A percentile compares a stretch with the other conserved stretches of the same genome.
These are phyloP conservation scores for Hymenopus coronatus DNA, from an alignment of 2,888 invertebrate genomes.

Conservation along the genomic window DNA sequence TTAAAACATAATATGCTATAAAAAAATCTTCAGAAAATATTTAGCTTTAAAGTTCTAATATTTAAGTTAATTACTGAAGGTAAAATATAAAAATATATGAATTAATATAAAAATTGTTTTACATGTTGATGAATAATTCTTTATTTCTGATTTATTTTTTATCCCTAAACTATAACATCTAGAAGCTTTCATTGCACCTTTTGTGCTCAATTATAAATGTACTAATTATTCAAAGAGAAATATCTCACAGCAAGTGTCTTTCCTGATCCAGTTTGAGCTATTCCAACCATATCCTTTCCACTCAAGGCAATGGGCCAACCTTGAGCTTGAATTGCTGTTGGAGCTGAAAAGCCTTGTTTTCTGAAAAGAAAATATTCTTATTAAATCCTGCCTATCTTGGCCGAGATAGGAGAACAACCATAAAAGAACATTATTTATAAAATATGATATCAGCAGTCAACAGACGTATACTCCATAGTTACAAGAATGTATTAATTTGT, in stretches of 20 bases:
- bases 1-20: no score
- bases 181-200: neutral
- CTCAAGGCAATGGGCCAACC: slow-evolving; percentile 95
- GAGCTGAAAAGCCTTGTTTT: slow-evolving; percentile 49
- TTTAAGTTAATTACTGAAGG: no score
- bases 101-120: no score
- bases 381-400: neutral
- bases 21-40: no score
- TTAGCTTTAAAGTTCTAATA: no score
- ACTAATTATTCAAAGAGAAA: neutral
- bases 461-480: no score
- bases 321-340: slow-evolving; percentile 92
- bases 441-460: no score
- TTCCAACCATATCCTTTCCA: slow-evolving; percentile 90
- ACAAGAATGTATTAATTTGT: no score
- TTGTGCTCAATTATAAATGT: neutral
- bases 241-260: slow-evolving; percentile 73
- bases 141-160: neutral
- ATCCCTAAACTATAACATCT: neutral
- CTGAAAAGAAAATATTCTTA: slow-evolving; percentile 22
- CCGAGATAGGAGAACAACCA: no score
- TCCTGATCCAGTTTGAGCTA: slow-evolving; percentile 89
- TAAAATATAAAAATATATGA: no score
- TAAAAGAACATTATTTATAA: no score
- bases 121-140: neutral